phyloP scores from a whole-genome alignment of 2,797 vertebrate genomes.

The Cyprinodon diabolis region DNA sequence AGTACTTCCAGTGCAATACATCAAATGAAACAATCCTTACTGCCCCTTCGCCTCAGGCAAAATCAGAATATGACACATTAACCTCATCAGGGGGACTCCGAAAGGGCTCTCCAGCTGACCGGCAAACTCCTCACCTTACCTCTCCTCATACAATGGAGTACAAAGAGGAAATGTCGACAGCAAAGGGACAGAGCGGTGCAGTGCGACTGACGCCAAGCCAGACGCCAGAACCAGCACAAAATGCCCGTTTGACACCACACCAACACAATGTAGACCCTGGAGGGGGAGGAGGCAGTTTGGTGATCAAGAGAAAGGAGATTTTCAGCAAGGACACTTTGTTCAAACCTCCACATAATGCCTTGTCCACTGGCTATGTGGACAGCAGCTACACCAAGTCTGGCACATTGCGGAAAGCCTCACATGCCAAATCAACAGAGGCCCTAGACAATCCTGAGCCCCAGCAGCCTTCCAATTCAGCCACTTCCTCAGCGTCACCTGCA shows the following conservation, averaged over 20 bases:
- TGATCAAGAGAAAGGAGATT: slow-evolving; percentile 98
- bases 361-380: slow-evolving; percentile 89
- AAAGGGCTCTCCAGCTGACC: slow-evolving; percentile 91
- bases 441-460: slow-evolving; percentile 93
- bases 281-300: slow-evolving; percentile 79
- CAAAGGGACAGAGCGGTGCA: slow-evolving; percentile 87
- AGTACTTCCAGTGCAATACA: slow-evolving; percentile 99
- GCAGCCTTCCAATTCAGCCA: slow-evolving; percentile 87
- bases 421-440: slow-evolving; percentile 89
- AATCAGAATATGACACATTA: slow-evolving; percentile 94
- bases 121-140: slow-evolving; percentile 90
- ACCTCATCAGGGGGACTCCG: slow-evolving; percentile 92
- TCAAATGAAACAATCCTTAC: slow-evolving; percentile 98
- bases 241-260: slow-evolving; percentile 90
- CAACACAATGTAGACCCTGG: slow-evolving; percentile 91
- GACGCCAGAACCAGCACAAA: slow-evolving; percentile 87
- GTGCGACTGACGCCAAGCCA: slow-evolving; percentile 83
- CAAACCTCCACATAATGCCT: slow-evolving; percentile 95
- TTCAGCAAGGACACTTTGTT: slow-evolving; percentile 99
- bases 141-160: slow-evolving; percentile 87
- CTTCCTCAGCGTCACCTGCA: slow-evolving; percentile 85
- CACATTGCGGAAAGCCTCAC: slow-evolving; percentile 94
- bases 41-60: slow-evolving; percentile 93
- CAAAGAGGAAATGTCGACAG: slow-evolving; percentile 89
- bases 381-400: slow-evolving; percentile 93